Conservation (phyloP, 37 sponge, comb jelly and placozoan species). For the Hexactinellida sp. region DNA sequence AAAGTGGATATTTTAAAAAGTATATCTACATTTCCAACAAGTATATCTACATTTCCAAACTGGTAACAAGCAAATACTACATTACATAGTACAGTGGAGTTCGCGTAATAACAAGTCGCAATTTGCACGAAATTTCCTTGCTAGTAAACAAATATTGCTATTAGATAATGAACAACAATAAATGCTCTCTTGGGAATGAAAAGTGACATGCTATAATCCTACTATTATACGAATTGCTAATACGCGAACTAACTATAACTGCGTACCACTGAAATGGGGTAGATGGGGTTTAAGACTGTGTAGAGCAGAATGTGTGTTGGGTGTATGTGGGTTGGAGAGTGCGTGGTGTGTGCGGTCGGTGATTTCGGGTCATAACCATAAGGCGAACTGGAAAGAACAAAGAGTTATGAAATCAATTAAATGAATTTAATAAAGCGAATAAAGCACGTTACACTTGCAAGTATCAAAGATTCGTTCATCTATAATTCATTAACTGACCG, state of each 20-base stretch:
- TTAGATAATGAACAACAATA: too few species aligned
- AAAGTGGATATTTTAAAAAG: too few species aligned
- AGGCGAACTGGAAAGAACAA: conserved; percentile 40
- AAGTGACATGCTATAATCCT: too few species aligned
- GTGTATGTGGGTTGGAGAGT: not conserved
- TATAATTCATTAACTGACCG: conserved; percentile 38
- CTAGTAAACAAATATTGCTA: too few species aligned
- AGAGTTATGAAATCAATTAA: not conserved
- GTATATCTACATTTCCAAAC: not conserved
- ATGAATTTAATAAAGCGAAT: not conserved
- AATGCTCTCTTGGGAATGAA: too few species aligned
- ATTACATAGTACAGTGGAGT: not conserved
- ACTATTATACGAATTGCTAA: too few species aligned
- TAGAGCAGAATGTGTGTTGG: conserved; percentile 67
- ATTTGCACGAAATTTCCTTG: too few species aligned
- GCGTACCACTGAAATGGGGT: conserved; percentile 79
- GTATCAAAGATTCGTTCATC: too few species aligned
- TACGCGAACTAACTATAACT: too few species aligned
- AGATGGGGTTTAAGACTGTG: conserved; percentile 75
- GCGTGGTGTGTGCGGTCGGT: not conserved
- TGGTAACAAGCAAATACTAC: not conserved
- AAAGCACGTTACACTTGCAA: not conserved
- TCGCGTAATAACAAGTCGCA: too few species aligned
- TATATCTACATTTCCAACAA: not conserved
- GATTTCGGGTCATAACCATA: conserved; percentile 56